Evolutionary conservation across 2,888 invertebrate species (phyloP), one percentile per base, ranked within the genome.

Genomic region (Drosophila fungiperda): DNA sequence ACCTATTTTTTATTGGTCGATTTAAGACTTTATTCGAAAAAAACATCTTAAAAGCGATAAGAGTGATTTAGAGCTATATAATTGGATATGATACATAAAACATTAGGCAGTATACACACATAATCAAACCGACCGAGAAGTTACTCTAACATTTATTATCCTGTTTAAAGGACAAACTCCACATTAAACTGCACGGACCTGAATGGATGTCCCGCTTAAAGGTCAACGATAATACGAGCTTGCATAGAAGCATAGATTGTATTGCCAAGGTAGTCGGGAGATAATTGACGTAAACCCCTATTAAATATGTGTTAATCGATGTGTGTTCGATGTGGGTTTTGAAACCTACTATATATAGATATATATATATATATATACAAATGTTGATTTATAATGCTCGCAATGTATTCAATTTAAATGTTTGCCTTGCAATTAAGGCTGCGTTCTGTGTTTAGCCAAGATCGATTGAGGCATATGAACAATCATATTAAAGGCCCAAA

Each of bases 171-270:
- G 92, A 92, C 73, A 91, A 92, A 76, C 81, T 83, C 74, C 82
- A 83, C 58, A 85, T 85, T 57, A 92, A 92, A 83, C 79, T 83
- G 57, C 93, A 92, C 82, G 95, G 95, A 38, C 94, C 95, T 35
- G 96, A 96, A 90, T 96, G 95, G 96, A 95, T 95, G 69, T 94
- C 95, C 72, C 94, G 94, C 85, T 93, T 96, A 69, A 95, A 95
- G 87, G 93, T 93, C 76, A 93, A 93, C 93, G 93, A 94, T 93
- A 89, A 95, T 80, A 94, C 95, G 78, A 95, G 95, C 38, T 93
- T 96, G 58, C 96, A 96, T 92, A 94, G 96, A 79, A 97, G 97
- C 65, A 96, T 96, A 76, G 97, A 97, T 92, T 97, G 97, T 93
- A 96, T 97, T 80, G 70, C 87, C 57, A 87, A 87, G 87, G 87